Evolutionary conservation across 64 coral and sea anemone genomes (phyloP), one percentile per base, ranked within the genome.

Genomic region (Stichodactyla mertensii): DNA sequence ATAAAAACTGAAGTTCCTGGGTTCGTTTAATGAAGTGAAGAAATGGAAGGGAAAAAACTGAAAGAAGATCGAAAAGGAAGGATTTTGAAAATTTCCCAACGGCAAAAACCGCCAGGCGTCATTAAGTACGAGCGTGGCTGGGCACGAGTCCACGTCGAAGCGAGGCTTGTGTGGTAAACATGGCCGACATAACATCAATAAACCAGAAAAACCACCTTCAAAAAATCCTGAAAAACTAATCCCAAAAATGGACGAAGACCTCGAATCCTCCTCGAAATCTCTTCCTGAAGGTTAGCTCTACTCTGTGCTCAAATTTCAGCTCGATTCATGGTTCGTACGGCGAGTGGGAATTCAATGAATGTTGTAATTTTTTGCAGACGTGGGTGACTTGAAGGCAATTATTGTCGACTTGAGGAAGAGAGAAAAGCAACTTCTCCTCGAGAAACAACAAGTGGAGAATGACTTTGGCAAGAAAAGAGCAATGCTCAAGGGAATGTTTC

Each of bases 391-490:
- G 54, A 87, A 77, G 80, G 64, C 88, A 20, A 90, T 86, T 14
- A 71, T 99, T 57, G 19, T 84, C 77, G 77, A 88, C 51, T 71
- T 95, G 5, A 83, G 81, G 24, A 77, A 57, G 27, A 88, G 78
- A 78, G 91, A 99, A 78, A 64, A 91, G 18, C 84, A 92, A 56
- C 93, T 95, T 15, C 31, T 86, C 31, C 18, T 82, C 83, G 84
- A 82, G 36, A 95, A 92, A 69, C 78, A 95, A 87, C 58, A 87
- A 58, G 87, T 80, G 24, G 97, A 99, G 74, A 92, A 91, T 92
- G 97, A 99, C 61, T 99, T 99, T 77, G 97, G 97, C 4, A 94
- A 92, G 57, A 95, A 92, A 36, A 87, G 97, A 90, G 97, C 97
- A 16, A 83, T 92, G 55, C 92, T 99, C 91, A 95, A 92, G 83